Evolutionary conservation across 2,113 vertebrate genomes (phyloP).

Genomic region (Xiphias gladius): DNA sequence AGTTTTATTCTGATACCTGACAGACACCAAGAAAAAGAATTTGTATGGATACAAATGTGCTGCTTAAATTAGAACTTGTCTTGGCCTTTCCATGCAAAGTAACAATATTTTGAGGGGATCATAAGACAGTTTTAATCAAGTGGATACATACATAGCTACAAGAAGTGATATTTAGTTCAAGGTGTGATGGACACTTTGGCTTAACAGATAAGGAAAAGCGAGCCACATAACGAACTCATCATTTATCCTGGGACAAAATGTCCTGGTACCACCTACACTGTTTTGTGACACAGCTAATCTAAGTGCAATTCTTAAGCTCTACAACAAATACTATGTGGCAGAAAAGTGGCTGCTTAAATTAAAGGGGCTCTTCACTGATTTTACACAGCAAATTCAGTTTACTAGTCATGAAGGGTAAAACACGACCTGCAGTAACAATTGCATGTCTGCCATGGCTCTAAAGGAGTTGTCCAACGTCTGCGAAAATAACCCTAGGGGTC

Average conservation of each 20-base stretch:
- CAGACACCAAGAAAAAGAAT: not conserved
- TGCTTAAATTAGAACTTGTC: not conserved
- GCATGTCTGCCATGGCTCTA: not conserved
- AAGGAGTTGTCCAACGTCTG: not conserved
- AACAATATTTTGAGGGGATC: not conserved
- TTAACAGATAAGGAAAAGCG: not conserved
- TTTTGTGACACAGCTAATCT: not conserved
- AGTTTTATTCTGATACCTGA: slow-evolving; percentile 5
- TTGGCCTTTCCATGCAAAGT: slow-evolving; percentile 20
- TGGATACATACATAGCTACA: not conserved
- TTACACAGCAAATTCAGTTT: not conserved
- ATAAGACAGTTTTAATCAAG: not conserved
- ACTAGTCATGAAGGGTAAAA: not conserved
- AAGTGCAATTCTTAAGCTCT: not conserved
- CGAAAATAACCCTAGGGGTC: not conserved
- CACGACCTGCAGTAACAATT: no score
- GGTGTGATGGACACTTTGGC: not conserved
- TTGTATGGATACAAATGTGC: slow-evolving; percentile 48
- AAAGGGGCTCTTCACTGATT: not conserved
- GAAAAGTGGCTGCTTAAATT: not conserved
- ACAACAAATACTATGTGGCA: not conserved
- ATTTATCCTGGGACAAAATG: not conserved
- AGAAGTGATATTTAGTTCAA: not conserved
- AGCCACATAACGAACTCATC: not conserved
- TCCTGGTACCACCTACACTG: not conserved